Conservation (phyloP, 2,797 vertebrate species). For the Rhinogobio ventralis region DNA sequence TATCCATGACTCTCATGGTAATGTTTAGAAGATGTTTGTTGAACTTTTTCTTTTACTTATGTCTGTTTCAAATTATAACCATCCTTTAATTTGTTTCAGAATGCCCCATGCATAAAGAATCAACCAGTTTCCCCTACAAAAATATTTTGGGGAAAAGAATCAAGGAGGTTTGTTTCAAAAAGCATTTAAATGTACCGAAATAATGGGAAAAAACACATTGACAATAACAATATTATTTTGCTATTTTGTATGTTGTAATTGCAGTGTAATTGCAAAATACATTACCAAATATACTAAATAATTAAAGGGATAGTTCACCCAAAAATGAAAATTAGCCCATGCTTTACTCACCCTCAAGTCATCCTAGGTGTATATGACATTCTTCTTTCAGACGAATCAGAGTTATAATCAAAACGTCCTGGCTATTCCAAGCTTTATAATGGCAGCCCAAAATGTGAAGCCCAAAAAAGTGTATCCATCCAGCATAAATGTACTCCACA, state of each 20-base stretch:
- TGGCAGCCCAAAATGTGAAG: no score
- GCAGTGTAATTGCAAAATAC: not conserved
- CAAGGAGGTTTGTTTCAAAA: slow-evolving; percentile 5
- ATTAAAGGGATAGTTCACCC: not conserved
- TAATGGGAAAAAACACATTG: not conserved
- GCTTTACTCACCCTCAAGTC: no score
- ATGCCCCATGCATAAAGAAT: not conserved
- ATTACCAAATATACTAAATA: not conserved
- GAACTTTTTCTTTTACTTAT: not conserved
- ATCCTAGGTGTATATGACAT: no score
- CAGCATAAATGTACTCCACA: no score
- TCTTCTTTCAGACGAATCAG: no score
- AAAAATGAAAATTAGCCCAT: no score
- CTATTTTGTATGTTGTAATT: not conserved
- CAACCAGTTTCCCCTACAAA: slow-evolving; percentile 1
- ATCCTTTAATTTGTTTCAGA: not conserved
- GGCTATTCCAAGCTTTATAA: no score
- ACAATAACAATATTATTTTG: not conserved
- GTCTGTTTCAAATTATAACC: not conserved
- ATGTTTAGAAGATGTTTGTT: not conserved
- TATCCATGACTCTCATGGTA: not conserved
- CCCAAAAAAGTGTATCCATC: no score
- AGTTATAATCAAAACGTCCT: no score
- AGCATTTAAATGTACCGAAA: not conserved
- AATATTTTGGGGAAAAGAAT: not conserved